These are phyloP conservation scores for Phocoena sinus DNA, from an alignment of 2,113 vertebrate genomes.

Conservation along the genomic window DNA sequence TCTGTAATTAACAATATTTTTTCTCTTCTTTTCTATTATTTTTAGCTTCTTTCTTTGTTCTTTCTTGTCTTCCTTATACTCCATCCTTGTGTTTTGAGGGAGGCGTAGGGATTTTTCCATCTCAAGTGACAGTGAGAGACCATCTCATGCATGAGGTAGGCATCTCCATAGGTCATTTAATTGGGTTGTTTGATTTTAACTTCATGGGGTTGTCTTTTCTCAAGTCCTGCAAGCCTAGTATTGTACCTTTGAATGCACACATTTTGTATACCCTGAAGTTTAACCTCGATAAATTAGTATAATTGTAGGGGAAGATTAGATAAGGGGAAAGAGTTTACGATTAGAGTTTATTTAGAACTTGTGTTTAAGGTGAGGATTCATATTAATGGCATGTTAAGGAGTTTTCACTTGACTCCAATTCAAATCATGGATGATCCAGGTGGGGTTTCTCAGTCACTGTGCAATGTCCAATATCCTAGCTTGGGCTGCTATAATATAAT, in stretches of 20 bases:
- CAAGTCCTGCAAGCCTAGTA: not conserved
- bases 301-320: not conserved
- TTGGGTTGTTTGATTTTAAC: not conserved
- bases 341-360: not conserved
- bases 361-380: not conserved
- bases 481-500: not conserved
- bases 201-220: not conserved
- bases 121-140: not conserved
- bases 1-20: not conserved
- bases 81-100: not conserved
- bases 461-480: not conserved
- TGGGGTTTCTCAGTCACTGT: not conserved
- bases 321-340: not conserved
- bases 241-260: not conserved
- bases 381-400: not conserved
- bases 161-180: not conserved
- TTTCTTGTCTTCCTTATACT: not conserved
- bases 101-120: not conserved
- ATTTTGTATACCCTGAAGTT: not conserved
- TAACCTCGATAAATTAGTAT: not conserved
- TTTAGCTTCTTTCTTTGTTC: not conserved
- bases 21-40: not conserved
- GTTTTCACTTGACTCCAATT: not conserved
- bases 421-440: not conserved
- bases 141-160: not conserved